Evolutionary conservation across 2,888 invertebrate species (phyloP).

Genomic region (Calephelis perditalis): DNA sequence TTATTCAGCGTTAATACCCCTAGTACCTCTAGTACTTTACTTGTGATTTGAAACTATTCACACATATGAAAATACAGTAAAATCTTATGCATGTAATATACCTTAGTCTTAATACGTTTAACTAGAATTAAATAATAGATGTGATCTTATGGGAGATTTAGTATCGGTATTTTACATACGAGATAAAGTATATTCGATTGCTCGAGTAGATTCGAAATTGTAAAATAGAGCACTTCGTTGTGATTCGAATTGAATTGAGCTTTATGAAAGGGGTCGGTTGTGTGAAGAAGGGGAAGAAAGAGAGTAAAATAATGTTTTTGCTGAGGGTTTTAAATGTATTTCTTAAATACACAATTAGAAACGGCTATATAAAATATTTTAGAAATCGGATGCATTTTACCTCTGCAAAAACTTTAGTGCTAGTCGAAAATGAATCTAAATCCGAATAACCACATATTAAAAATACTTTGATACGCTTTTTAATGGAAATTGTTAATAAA

Average conservation of each 20-base stretch:
- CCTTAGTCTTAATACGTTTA: conserved; percentile 33
- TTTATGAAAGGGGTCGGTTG: conserved; percentile 11
- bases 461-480: conserved; percentile 40
- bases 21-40: conserved; percentile 33
- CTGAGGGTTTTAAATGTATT: conserved; percentile 10
- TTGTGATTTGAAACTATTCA: conserved; percentile 4
- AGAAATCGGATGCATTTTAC: conserved; percentile 12
- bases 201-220: conserved; percentile 17
- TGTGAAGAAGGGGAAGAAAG: neutral
- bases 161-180: conserved; percentile 59
- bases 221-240: conserved; percentile 15
- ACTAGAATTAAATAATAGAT: conserved; percentile 28
- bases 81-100: conserved; percentile 37
- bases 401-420: conserved; percentile 33
- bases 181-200: conserved; percentile 33
- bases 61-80: conserved; percentile 27
- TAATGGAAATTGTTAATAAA: conserved; percentile 40
- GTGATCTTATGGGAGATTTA: conserved; percentile 60
- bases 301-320: conserved; percentile 3
- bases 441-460: conserved; percentile 37
- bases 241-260: conserved; percentile 19
- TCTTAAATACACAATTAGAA: neutral
- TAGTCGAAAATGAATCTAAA: conserved; percentile 70
- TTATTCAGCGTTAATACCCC: conserved; percentile 38
- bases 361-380: conserved; percentile 1